phyloP scores from a whole-genome alignment of 1,140 invertebrate species.

The Drosophila subobscura region DNA sequence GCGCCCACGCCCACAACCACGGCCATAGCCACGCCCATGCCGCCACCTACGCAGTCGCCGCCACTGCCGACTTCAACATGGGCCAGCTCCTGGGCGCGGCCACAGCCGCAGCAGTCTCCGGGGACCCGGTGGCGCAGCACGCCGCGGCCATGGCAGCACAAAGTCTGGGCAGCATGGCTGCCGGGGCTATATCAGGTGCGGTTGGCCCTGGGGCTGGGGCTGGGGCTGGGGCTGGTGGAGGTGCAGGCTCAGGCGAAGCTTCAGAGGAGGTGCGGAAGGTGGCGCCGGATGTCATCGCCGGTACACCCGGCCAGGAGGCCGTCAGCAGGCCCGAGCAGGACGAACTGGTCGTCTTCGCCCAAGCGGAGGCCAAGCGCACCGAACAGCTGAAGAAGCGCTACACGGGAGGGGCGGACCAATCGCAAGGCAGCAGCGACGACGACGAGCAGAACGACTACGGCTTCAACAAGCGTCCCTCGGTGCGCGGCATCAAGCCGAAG shows the following conservation, averaged over 20 bases:
- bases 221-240: not conserved
- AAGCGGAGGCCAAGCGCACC: conserved; percentile 91
- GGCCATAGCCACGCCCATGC: conserved; percentile 73
- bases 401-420: conserved; percentile 83
- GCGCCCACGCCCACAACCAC: conserved; percentile 73
- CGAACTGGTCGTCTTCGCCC: conserved; percentile 92
- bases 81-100: conserved; percentile 87
- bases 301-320: conserved; percentile 86
- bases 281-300: conserved; percentile 90
- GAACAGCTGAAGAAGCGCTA: conserved; percentile 92
- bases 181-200: conserved; percentile 9
- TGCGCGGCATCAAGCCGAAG: conserved; percentile 87
- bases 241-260: not conserved
- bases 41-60: conserved; percentile 83
- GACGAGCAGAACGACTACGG: conserved; percentile 95
- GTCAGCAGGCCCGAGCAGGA: conserved; percentile 86
- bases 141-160: conserved; percentile 52
- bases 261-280: conserved; percentile 84
- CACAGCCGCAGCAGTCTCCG: conserved; percentile 44
- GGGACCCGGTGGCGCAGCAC: conserved; percentile 44
- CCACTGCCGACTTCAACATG: conserved; percentile 86
- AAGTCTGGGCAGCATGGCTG: conserved; percentile 41
- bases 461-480: conserved; percentile 93
- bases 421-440: conserved; percentile 86
- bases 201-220: conserved; percentile 1